Evolutionary conservation across 2,888 invertebrate species (phyloP).

Genomic region (Apotomis turbidana): DNA sequence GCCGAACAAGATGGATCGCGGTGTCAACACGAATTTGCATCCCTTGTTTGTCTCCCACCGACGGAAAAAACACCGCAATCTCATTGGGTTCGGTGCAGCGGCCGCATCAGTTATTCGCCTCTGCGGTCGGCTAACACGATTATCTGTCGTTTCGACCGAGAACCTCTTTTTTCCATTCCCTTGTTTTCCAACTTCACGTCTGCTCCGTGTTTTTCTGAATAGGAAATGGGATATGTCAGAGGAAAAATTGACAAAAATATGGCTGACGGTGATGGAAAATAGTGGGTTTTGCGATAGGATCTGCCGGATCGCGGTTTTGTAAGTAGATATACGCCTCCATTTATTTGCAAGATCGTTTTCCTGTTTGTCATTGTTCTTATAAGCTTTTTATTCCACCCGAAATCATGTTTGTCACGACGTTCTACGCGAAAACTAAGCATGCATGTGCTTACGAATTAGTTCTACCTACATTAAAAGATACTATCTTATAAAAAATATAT

Average conservation of each 20-base stretch:
- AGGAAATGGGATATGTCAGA: constrained; percentile 82
- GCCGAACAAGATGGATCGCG: constrained; percentile 82
- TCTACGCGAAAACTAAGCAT: constrained; percentile 12
- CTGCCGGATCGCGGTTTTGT: constrained; percentile 64
- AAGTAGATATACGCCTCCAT: constrained; percentile 52
- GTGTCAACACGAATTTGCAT: constrained; percentile 84
- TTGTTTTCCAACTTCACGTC: constrained; percentile 82
- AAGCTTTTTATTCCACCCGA: constrained; percentile 47
- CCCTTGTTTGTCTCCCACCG: constrained; percentile 81
- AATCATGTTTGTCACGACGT: constrained; percentile 26
- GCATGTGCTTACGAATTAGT: neutral
- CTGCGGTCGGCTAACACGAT: constrained; percentile 81
- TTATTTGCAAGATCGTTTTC: constrained; percentile 73
- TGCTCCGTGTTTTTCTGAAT: constrained; percentile 81
- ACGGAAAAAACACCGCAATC: constrained; percentile 82
- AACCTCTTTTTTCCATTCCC: constrained; percentile 80
- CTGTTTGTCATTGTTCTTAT: constrained; percentile 61
- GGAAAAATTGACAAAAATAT: constrained; percentile 83
- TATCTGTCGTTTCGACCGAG: constrained; percentile 81
- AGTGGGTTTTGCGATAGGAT: constrained; percentile 79
- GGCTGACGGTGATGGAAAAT: constrained; percentile 76
- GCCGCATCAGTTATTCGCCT: constrained; percentile 79
- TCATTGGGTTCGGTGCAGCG: constrained; percentile 78
- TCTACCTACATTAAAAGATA: neutral
- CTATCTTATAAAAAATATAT: neutral